These are phyloP conservation scores for Anagyrus pseudococci DNA, from an alignment of 2,888 invertebrate genomes.

Conservation along the genomic window DNA sequence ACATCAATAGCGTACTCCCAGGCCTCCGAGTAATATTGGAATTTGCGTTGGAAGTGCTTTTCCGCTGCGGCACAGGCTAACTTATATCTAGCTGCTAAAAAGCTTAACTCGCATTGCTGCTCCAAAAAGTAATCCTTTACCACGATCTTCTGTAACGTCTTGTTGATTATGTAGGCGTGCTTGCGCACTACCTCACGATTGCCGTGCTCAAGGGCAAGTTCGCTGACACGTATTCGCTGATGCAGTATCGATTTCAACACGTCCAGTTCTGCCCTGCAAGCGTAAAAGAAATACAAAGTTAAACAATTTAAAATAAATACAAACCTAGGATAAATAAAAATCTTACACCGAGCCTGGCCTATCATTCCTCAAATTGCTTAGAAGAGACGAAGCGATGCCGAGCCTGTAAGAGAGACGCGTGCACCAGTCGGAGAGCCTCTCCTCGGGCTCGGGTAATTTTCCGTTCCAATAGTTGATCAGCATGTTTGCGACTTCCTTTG, in stretches of 20 bases:
- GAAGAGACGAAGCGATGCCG: slow-evolving; percentile 54
- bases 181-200: slow-evolving; percentile 61
- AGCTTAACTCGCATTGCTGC: slow-evolving; percentile 6
- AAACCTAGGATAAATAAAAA: too few species aligned
- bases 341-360: too few species aligned
- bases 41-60: slow-evolving; percentile 28
- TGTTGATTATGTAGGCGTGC: slow-evolving; percentile 44
- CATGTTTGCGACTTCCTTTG: slow-evolving; percentile 33
- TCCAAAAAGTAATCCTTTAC: too few species aligned
- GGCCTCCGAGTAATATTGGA: slow-evolving; percentile 37
- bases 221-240: slow-evolving; percentile 60
- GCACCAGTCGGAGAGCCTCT: slow-evolving; percentile 63
- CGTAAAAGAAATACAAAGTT: too few species aligned
- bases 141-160: slow-evolving; percentile 1
- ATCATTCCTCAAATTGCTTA: too few species aligned
- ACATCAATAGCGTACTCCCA: slow-evolving; percentile 41
- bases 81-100: slow-evolving; percentile 34
- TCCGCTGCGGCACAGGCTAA: slow-evolving; percentile 42
- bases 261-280: too few species aligned
- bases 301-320: too few species aligned
- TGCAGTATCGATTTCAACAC: slow-evolving; percentile 17
- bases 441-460: slow-evolving; percentile 56
- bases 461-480: slow-evolving; percentile 60
- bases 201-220: slow-evolving; percentile 61
- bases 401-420: slow-evolving; percentile 61